Conservation (phyloP, 2,113 vertebrate species). For the Casuarius casuarius region DNA sequence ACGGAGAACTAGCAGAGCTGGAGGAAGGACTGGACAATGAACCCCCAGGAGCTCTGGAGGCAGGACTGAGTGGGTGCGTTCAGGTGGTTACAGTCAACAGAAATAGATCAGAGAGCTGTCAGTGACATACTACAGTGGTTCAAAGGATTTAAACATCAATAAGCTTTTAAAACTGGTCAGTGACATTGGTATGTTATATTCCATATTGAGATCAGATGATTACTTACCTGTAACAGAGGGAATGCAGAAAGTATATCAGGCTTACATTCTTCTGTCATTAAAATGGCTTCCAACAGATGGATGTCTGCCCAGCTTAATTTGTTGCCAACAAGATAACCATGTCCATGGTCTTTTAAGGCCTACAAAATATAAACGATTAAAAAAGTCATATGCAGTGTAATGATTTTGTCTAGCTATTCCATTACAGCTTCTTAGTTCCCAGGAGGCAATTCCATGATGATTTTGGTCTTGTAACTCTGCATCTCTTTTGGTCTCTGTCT, state of each 20-base stretch:
- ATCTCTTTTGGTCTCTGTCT: neutral
- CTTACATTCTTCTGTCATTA: conserved; percentile 86
- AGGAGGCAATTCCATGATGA: neutral
- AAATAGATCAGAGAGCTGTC: neutral
- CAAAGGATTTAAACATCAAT: neutral
- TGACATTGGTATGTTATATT: neutral
- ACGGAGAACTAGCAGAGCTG: neutral
- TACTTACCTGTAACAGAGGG: conserved; percentile 68
- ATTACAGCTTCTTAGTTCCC: neutral
- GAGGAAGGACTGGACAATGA: neutral
- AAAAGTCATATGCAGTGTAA: neutral
- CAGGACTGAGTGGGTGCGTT: neutral
- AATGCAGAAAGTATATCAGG: conserved; percentile 79
- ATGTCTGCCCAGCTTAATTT: conserved; percentile 87
- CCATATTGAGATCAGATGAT: neutral
- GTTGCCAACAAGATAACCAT: conserved; percentile 86
- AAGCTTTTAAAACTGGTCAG: neutral
- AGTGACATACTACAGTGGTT: neutral
- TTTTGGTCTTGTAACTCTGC: neutral
- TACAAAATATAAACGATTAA: conserved; percentile 42
- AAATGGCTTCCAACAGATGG: conserved; percentile 84
- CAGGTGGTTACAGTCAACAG: neutral
- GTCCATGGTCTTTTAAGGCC: conserved; percentile 77
- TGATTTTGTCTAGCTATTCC: neutral
- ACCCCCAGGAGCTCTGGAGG: neutral